Percentiles rank a stretch among this genome's conserved stretches.
Conservation (phyloP, 2,888 invertebrate genomes). For the Acleris emargana region DNA sequence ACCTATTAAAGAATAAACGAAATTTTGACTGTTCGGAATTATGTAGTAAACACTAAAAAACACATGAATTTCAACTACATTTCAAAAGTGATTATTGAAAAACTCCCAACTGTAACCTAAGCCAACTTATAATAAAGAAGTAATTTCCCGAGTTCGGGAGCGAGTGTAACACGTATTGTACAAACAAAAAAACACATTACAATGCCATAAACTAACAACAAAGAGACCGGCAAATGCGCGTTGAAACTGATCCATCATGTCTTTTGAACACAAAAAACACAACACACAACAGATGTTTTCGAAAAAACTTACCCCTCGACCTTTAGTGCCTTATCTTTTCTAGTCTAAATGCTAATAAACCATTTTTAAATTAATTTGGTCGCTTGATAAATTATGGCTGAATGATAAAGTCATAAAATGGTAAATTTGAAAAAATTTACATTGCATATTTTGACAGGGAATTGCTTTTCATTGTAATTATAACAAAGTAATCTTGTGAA, state of each 20-base stretch:
- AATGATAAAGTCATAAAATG: constrained; percentile 28
- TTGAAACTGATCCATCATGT: constrained; percentile 84
- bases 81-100: too few species aligned
- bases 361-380: constrained; percentile 43
- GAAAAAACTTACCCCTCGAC: constrained; percentile 74
- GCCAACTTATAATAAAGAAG: constrained; percentile 41
- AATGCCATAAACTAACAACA: constrained; percentile 80
- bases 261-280: constrained; percentile 82
- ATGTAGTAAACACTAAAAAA: too few species aligned
- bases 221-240: constrained; percentile 80
- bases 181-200: constrained; percentile 83
- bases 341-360: constrained; percentile 79
- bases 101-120: not conserved
- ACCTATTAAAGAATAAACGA: too few species aligned
- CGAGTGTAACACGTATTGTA: constrained; percentile 74
- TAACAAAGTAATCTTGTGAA: too few species aligned
- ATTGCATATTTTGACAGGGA: constrained; percentile 26
- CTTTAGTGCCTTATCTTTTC: constrained; percentile 66
- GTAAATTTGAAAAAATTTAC: constrained; percentile 8
- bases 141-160: constrained; percentile 61
- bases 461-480: constrained; percentile 1
- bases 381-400: constrained; percentile 26
- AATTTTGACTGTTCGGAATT: too few species aligned
- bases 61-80: too few species aligned
- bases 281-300: constrained; percentile 81